Conservation (phyloP, 2,888 invertebrate genomes). For the Trichopria drosophilae region DNA sequence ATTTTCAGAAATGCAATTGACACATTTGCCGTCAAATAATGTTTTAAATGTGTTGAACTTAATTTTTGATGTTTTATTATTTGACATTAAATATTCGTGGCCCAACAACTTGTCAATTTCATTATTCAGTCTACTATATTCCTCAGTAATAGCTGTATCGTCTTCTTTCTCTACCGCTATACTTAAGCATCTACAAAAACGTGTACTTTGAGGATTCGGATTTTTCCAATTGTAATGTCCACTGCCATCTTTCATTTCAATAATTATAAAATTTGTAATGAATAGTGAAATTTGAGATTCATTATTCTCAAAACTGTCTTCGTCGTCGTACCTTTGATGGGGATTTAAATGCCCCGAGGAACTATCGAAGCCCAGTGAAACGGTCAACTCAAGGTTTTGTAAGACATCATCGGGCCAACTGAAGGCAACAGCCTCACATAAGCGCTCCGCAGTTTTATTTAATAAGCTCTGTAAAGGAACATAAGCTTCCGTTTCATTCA, state of each 20-base stretch:
- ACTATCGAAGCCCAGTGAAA: no score
- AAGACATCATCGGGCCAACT: not conserved
- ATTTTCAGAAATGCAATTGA: not conserved
- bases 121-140: not conserved
- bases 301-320: no score
- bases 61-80: not conserved
- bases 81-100: no score
- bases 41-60: not conserved
- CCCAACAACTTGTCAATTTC: not conserved
- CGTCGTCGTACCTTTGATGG: not conserved
- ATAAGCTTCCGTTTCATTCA: not conserved
- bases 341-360: not conserved
- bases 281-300: no score
- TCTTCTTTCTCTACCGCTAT: slow-evolving; percentile 1
- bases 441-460: slow-evolving; percentile 1
- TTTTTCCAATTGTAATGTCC: not conserved
- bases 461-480: not conserved
- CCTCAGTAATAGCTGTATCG: no score
- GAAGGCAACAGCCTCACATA: no score
- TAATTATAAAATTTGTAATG: not conserved
- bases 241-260: no score
- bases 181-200: not conserved
- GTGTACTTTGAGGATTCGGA: not conserved
- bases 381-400: no score
- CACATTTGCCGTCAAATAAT: not conserved